A percentile compares a stretch with the other conserved stretches of the same genome.
phyloP scores from a whole-genome alignment of 1,140 invertebrate species.

The Cephus cinctus region DNA sequence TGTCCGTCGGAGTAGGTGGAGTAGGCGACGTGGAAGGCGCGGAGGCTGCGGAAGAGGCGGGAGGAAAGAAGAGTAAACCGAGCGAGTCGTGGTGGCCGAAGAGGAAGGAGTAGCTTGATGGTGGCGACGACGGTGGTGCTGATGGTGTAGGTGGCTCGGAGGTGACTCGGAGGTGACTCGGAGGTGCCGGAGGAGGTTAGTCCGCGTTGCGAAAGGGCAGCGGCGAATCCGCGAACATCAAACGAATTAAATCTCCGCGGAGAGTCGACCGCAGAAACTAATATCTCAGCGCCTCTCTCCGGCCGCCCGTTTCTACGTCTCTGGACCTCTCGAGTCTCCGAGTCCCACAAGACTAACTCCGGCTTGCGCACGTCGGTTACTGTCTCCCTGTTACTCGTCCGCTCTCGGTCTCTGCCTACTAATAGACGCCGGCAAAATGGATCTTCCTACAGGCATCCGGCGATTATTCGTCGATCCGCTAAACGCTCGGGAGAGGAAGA shows the following conservation, averaged over 20 bases:
- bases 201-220: conserved; percentile 38
- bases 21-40: not conserved
- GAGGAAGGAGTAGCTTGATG: not conserved
- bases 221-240: conserved; percentile 57
- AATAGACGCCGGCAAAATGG: conserved; percentile 35
- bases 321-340: too few species aligned
- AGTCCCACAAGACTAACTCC: too few species aligned
- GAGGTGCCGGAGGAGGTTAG: conserved; percentile 1
- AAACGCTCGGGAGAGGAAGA: too few species aligned
- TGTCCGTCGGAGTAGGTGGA: too few species aligned
- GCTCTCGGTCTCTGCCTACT: conserved; percentile 24
- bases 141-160: conserved; percentile 2
- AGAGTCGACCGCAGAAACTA: conserved; percentile 58
- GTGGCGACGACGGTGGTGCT: not conserved
- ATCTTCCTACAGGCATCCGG: conserved; percentile 26
- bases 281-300: conserved; percentile 53
- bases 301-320: conserved; percentile 16
- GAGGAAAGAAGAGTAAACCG: not conserved
- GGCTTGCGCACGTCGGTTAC: conserved; percentile 25
- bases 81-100: not conserved
- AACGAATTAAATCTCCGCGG: conserved; percentile 58
- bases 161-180: not conserved
- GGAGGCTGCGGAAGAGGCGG: not conserved
- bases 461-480: conserved; percentile 23
- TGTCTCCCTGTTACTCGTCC: conserved; percentile 16